Evolutionary conservation across 2,113 vertebrate species (phyloP), one percentile per base, ranked within the genome.

Genomic region (Orientallactaga bullata): DNA sequence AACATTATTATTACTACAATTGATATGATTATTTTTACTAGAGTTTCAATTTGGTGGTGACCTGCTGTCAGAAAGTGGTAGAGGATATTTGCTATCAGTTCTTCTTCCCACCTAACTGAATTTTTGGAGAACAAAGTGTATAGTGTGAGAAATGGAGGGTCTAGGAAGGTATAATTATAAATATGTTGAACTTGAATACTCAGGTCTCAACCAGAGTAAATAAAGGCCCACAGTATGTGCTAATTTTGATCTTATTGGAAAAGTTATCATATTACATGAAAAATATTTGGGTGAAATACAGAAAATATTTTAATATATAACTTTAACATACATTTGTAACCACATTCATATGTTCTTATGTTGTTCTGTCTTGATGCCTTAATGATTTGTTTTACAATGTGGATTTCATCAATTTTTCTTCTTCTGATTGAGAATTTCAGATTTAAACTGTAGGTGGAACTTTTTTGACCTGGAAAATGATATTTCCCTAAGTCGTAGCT

Each of bases 401-500:
- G 55, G 32, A 73, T 72, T 61, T 58, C 35, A 86, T 90, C 23
- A 92, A 42, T 23, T 87, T 95, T 95, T 85, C 32, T 78, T 93
- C 39, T 94, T 24, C 39, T 88, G 28, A 83, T 65, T 85, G 58
- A 18, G 8, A 89, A 94, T 80, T 92, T 94, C 66, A 68, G 35
- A 63, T 94, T 91, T 96, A 85, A 89, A 73, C 55, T 92, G 71
- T 58, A 92, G 79, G 1, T 68, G 83, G 37, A 93, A 26, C 47
- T 90, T 51, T 37, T 68, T 80, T 85, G n/a, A 95, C 61, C 66
- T 94, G 79, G 15, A 55, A 94, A 89, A 76, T 86, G 79, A 74
- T 60, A 85, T 96, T 96, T 92, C 7, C 42, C 55, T 86, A 91
- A 93, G 24, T 72, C 88, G 26, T 32, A 90, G 71, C 32, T 80